Evolutionary conservation across 2,888 invertebrate genomes (phyloP).

Genomic region (Agrotis clavis): DNA sequence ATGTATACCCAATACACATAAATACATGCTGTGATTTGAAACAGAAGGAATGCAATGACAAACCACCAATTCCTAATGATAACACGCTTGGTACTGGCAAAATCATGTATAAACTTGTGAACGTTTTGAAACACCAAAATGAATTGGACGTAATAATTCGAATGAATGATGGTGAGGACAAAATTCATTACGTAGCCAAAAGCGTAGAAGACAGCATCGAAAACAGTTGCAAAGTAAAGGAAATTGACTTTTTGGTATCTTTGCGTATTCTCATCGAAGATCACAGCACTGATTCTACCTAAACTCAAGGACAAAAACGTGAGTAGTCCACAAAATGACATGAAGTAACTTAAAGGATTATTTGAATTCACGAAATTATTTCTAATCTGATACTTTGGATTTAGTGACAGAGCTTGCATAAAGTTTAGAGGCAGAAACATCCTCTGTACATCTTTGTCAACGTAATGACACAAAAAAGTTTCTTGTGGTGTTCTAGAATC

Average conservation of each 20-base stretch:
- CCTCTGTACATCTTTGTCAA: slow-evolving; percentile 34
- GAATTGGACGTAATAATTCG: slow-evolving; percentile 30
- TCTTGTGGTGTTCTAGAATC: neutral
- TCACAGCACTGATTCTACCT: neutral
- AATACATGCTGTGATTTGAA: neutral
- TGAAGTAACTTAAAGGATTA: slow-evolving; percentile 6
- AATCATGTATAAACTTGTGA: slow-evolving; percentile 27
- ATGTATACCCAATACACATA: neutral
- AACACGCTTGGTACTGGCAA: neutral
- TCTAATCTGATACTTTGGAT: slow-evolving; percentile 32
- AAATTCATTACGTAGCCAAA: slow-evolving; percentile 34
- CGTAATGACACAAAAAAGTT: neutral
- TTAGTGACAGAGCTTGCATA: slow-evolving; percentile 28
- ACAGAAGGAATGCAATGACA: neutral
- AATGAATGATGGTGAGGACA: neutral
- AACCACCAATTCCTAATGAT: slow-evolving; percentile 27
- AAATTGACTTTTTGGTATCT: slow-evolving; percentile 13
- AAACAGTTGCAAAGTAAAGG: slow-evolving; percentile 18
- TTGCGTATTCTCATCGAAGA: slow-evolving; percentile 7
- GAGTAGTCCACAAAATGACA: slow-evolving; percentile 18
- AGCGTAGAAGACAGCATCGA: slow-evolving; percentile 24
- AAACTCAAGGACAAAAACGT: neutral
- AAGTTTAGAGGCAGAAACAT: slow-evolving; percentile 38
- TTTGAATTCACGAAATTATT: slow-evolving; percentile 32
- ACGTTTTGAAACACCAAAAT: slow-evolving; percentile 50